Evolutionary conservation across 2,797 vertebrate species (phyloP).

Genomic region (Clarias platycephalus): DNA sequence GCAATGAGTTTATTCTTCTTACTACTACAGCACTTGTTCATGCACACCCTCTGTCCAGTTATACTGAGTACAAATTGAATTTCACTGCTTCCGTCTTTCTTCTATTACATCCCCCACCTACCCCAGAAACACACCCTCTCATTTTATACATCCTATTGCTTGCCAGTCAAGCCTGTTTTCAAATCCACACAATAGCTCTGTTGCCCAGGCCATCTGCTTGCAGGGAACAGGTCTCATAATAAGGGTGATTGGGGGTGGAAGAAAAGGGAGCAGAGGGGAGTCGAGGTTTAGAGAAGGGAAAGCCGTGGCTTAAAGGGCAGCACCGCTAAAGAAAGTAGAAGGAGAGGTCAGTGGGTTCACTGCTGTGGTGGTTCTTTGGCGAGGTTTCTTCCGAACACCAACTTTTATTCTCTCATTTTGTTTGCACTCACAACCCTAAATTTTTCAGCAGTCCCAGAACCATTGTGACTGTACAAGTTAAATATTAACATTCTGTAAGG

Average conservation of each 20-base stretch:
- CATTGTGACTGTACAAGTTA: not conserved
- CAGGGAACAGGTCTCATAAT: constrained; percentile 47
- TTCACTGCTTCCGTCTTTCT: constrained; percentile 30
- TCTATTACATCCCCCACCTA: constrained; percentile 19
- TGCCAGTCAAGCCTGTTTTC: constrained; percentile 45
- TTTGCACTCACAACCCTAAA: not conserved
- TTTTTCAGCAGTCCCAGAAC: not conserved
- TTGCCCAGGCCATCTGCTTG: constrained; percentile 57
- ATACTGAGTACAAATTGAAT: constrained; percentile 20
- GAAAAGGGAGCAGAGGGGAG: constrained; percentile 9
- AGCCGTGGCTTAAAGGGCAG: constrained; percentile 33
- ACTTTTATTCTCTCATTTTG: constrained; percentile 16
- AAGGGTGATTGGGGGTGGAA: constrained; percentile 20
- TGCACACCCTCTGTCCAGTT: not conserved
- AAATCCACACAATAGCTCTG: constrained; percentile 47
- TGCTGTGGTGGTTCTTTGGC: not conserved
- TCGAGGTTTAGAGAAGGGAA: constrained; percentile 27
- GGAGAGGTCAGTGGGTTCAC: constrained; percentile 36
- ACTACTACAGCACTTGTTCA: not conserved
- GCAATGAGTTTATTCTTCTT: constrained; percentile 19
- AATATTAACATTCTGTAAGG: not conserved
- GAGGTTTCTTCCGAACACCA: not conserved
- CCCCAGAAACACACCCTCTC: not conserved
- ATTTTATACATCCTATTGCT: constrained; percentile 23
- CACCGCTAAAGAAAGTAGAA: constrained; percentile 29